A percentile compares a stretch with the other conserved stretches of the same genome.
Conservation (phyloP, 1,140 invertebrate species). For the Liolophura sinensis region DNA sequence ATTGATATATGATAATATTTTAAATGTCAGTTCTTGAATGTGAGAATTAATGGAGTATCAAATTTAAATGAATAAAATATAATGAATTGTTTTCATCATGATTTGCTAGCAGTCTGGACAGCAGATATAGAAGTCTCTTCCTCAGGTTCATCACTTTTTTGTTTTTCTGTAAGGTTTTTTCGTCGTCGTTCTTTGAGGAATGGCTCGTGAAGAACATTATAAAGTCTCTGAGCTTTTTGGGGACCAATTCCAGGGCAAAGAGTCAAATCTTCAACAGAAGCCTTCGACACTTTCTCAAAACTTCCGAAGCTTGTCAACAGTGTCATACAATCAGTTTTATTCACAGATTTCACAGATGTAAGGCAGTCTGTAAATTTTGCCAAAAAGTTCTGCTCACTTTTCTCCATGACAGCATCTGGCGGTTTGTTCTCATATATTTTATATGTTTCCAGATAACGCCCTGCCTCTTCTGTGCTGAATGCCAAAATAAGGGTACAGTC, state of each 20-base stretch:
- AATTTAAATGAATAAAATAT: too few species aligned
- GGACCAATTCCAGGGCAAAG: slow-evolving; percentile 87
- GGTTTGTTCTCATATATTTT: slow-evolving; percentile 95
- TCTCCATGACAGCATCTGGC: slow-evolving; percentile 86
- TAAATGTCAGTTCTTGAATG: too few species aligned
- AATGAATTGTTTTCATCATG: too few species aligned
- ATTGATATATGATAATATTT: too few species aligned
- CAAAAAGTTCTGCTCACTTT: slow-evolving; percentile 47
- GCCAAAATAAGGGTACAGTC: slow-evolving; percentile 93
- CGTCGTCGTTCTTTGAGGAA: slow-evolving; percentile 62
- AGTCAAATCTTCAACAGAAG: slow-evolving; percentile 73
- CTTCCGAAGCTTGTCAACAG: slow-evolving; percentile 77
- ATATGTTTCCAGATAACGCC: slow-evolving; percentile 91
- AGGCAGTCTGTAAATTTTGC: slow-evolving; percentile 67
- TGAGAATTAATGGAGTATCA: too few species aligned
- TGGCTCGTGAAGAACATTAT: slow-evolving; percentile 78
- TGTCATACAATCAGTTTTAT: slow-evolving; percentile 91
- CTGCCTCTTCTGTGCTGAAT: slow-evolving; percentile 85
- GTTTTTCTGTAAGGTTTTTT: neutral
- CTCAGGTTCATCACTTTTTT: neutral
- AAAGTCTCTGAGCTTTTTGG: slow-evolving; percentile 81
- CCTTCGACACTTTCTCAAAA: slow-evolving; percentile 58
- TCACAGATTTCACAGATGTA: slow-evolving; percentile 86
- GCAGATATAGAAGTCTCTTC: neutral
- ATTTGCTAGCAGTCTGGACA: too few species aligned